Evolutionary conservation across 2,113 vertebrate species (phyloP), one percentile per base, ranked within the genome.

Genomic region (Leptobrachium leishanense): DNA sequence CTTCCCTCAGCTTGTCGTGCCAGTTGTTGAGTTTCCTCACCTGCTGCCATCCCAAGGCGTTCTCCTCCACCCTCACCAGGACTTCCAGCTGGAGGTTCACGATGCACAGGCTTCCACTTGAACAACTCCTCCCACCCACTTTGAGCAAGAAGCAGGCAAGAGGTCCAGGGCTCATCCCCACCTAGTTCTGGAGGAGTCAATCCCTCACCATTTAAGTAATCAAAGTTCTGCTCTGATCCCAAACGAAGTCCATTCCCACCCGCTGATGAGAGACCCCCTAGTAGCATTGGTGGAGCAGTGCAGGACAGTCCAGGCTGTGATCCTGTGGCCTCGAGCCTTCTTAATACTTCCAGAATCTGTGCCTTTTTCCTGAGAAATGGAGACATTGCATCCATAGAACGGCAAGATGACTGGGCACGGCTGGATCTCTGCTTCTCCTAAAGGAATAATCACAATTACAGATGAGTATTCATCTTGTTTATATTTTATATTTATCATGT

Each of bases 361-460:
- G 96, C 96, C 90, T 97, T 98, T 90, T 98, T 97, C 84, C 94
- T 95, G 85, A 98, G 94, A 86, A 98, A 98, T 0, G 97, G 97
- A 8, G 96, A 98, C 55, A 98, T 92, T 10, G 95, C 95, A 64
- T 97, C 97, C 90, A 98, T 87, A 5, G 93, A 74, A 46, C 78
- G 78, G 42, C 78, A 81, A 31, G 78, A 62, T 59, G 78, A 62
- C 8, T 74, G 72, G 42, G 78, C 42, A 75, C 90, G 89, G 74
- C 91, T 88, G 62, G 85, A 72, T 39, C 71, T 79, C 0, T 84
- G 88, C 82, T 88, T 87, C 0, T 85, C 83, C 0, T 86, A 86
- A 6, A 9, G 8, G 2, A 74, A 20, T 54, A 12, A 72, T 39
- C 2, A 41, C 46, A 72, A 72, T 70, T 50, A 70, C 62, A 64